Base-by-base conservation (phyloP, 2,888 invertebrate species). In the Drosophila mimica region DNA sequence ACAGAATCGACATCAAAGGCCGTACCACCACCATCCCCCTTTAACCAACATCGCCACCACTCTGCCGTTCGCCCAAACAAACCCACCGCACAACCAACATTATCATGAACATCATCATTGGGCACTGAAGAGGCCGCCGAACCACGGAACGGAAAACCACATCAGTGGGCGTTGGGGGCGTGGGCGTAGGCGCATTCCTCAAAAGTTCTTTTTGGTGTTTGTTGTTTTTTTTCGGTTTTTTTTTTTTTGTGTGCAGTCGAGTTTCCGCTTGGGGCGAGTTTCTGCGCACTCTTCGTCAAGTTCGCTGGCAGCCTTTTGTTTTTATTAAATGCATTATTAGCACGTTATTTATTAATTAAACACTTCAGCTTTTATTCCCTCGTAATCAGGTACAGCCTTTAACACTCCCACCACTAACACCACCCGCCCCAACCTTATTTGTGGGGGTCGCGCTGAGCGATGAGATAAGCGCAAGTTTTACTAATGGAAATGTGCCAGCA, bases 321-420 rank as follows among this genome's bases (percentile, higher is more conserved):
- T 73, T 57, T 67, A 76, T 83, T 76, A 79, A 84, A 85, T 86
- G 80, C 87, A 87, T 86, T 86, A 86, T 88, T 89, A 87, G 75
- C 84, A 81, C 87, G 84, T 87, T 89, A 89, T 87, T 87, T 84
- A 89, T 87, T 89, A 89, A 89, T 87, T 89, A 87, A 87, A 79
- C 84, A 87, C 84, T 87, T 81, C 51, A 83, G 68, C 43, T 73
- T 88, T 86, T 82, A 83, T 83, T 62, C 69, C 75, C 68, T 58
- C 67, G 63, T 85, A 86, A 86, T 86, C 78, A 76, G 76, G 54
- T 57, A 57, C 62, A 72, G 57, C 66, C 73, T 70, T 53, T 33
- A 30, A 30, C 40, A 38, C n/a, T 8, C 40, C 28, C 38, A 17
- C 57, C 40, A 34, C 36, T 38, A 40, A 20, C 43, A 56, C 30